Percentiles rank a stretch among this genome's conserved stretches.
These are phyloP conservation scores for Australoheros scitulus DNA, from an alignment of 2,113 vertebrate species.

Conservation along the genomic window DNA sequence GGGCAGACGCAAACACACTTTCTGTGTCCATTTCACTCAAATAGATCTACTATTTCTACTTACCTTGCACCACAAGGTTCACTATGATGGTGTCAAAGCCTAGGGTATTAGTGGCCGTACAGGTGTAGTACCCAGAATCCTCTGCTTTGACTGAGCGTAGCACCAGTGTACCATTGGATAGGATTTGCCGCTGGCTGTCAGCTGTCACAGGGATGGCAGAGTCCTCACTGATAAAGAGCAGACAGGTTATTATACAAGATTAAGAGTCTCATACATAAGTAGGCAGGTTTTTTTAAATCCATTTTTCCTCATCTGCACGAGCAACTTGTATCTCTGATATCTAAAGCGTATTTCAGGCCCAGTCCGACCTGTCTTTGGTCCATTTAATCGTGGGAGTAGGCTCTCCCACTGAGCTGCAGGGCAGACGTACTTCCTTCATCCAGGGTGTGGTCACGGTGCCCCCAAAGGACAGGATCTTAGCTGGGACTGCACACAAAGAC, in stretches of 20 bases:
- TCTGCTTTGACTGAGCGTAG: conserved; percentile 94
- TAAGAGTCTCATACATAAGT: background rate
- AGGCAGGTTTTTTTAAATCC: background rate
- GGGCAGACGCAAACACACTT: background rate
- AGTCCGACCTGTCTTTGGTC: conserved; percentile 96
- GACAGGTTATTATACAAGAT: conserved; percentile 9
- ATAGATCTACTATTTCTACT: conserved; percentile 24
- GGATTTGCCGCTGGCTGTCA: conserved; percentile 91
- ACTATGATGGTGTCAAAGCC: conserved; percentile 98
- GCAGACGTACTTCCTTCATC: conserved; percentile 97
- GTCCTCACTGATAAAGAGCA: conserved; percentile 84
- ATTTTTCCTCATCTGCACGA: background rate
- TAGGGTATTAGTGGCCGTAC: conserved; percentile 95
- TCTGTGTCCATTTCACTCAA: background rate
- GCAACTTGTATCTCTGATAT: background rate
- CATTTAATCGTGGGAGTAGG: conserved; percentile 93
- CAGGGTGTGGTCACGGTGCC: conserved; percentile 97
- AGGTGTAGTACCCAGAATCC: conserved; percentile 98
- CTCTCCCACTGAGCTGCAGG: conserved; percentile 94
- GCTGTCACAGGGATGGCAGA: conserved; percentile 88
- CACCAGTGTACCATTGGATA: conserved; percentile 91
- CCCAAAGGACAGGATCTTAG: conserved; percentile 97
- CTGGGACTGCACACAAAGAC: conserved; percentile 83
- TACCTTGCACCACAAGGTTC: conserved; percentile 97
- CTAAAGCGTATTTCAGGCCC: background rate